Evolutionary conservation across 2,888 invertebrate genomes (phyloP), one percentile per base, ranked within the genome.

Genomic region (Julus scandinavius): DNA sequence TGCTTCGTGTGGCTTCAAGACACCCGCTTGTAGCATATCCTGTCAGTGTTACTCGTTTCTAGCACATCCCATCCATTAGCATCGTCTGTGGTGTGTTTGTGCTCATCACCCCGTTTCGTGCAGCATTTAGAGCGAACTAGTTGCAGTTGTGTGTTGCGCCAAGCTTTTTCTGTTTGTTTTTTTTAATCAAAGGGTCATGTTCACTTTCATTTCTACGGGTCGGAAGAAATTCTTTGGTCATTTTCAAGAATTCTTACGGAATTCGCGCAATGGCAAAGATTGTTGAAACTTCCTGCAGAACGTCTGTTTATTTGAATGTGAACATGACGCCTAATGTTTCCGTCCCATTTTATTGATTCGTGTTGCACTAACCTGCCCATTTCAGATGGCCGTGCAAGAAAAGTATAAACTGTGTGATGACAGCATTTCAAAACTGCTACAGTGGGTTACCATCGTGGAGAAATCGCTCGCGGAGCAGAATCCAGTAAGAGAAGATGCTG

Each of bases 321-420:
- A 72, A 20, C 72, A 11, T 72, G 72, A 29, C 29, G 9, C 29
- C 29, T 29, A 11, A 2, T 72, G 72, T 72, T 9, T 29, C 72
- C 72, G 20, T 72, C 49, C 20, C 13, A n/a, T 20, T 15, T 49
- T 20, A 85, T 85, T 49, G 40, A 85, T 85, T 85, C 49, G 85
- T 49, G 41, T 41, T 41, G 49, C 49, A 49, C 45, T 72, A 29
- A 72, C 72, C 72, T 72, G 72, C 72, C 72, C 72, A 50, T 88
- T 90, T 84, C 88, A 98, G 98, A 97, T 97, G 96, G 97, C 97
- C 91, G 96, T 97, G 91, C 96, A 97, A 93, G 98, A 98, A 93
- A 97, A 97, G 93, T 98, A 97, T 94, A 96, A 96, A 92, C 94
- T 96, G 91, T 97, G 97, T 93, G 97, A 97, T 92, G 97, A 97